Conservation (phyloP, 2,113 vertebrate species). For the Thinocorus orbignyianus region DNA sequence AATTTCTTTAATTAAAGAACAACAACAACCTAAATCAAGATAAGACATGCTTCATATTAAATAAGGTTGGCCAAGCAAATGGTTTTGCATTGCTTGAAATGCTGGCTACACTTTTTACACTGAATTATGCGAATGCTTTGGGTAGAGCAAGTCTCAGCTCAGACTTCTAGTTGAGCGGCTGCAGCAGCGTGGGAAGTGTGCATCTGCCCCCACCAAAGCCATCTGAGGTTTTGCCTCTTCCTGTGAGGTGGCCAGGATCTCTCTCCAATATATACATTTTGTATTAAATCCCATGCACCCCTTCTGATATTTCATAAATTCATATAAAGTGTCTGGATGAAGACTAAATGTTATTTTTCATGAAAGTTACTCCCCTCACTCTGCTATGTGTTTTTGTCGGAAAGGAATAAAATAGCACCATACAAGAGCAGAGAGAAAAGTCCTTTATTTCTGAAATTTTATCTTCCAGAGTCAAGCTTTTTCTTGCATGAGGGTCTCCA, state of each 20-base stretch:
- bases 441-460: slow-evolving; percentile 17
- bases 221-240: background rate
- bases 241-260: background rate
- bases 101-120: background rate
- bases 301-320: background rate
- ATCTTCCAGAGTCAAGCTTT: background rate
- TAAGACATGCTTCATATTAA: slow-evolving; percentile 54
- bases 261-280: background rate
- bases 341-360: background rate
- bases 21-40: slow-evolving; percentile 55
- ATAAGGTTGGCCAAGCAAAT: slow-evolving; percentile 43
- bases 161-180: background rate
- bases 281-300: background rate
- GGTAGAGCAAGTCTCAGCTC: background rate
- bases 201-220: background rate
- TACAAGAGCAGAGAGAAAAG: background rate
- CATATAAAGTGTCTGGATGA: background rate
- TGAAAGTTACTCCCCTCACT: background rate
- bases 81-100: background rate
- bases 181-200: background rate
- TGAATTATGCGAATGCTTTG: background rate
- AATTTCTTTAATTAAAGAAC: slow-evolving; percentile 70
- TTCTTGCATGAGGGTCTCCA: background rate
- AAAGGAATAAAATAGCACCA: background rate
- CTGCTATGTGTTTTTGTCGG: background rate